Base-by-base conservation (phyloP, 2,797 vertebrate species). In the Sebastes trivittatus region DNA sequence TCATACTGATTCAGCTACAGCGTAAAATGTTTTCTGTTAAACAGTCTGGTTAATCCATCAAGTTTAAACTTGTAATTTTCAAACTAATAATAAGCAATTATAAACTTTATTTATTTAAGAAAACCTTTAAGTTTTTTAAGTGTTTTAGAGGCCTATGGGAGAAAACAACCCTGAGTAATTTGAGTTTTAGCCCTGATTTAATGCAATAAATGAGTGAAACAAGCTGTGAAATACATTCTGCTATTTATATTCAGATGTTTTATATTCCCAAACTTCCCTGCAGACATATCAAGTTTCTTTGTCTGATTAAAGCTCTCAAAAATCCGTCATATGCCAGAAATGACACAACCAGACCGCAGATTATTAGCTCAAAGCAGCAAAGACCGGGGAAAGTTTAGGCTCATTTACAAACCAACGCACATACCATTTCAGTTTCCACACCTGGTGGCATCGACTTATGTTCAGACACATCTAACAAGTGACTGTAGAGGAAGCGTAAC, bases 371-470 rank as follows among this genome's bases (percentile, higher is more conserved):
- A 7, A 23, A 34, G 8, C 23, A 58, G 16, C 22, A 7, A 56
- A 30, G 4, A 25, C 11, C 38, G 11, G 10, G 46, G 13, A 42
- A 61, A 42, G 32, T 60, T 25, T 3, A 30, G 30, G 14, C 6
- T 55, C 23, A 11, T 6, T 16, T 55, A 29, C 25, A n/a, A 63
- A 76, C 11, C 11, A 4, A 27, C 32, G 4, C 42, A 72, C 66
- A 65, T 80, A 71, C 22, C 1, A 8, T 69, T 72, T 49, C 7
- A 59, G 56, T 38, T 32, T 34, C n/a, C 66, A 38, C 79, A 89
- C 59, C 84, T 76, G 76, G 25, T 2, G 5, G 27, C 23, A 11
- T 62, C 25, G 16, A 11, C 18, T 14, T 11, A n/a, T 18, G 42
- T 23, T 56, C 29, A 58, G 9, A 63, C 34, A 25, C 54, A 63